phyloP scores from a whole-genome alignment of 2,888 invertebrate species.

The Schrankia costaestrigalis region DNA sequence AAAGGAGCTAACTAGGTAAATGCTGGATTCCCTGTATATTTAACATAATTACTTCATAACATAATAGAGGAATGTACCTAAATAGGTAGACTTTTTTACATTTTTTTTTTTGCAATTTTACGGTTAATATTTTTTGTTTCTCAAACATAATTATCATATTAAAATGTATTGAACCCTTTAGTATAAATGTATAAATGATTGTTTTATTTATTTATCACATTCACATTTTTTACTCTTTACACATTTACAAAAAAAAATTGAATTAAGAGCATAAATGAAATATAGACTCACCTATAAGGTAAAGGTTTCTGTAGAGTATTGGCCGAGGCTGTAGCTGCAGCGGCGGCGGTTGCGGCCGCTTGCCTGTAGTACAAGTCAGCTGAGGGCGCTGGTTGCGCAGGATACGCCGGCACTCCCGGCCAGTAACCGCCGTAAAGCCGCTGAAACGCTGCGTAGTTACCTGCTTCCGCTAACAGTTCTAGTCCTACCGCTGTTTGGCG shows the following conservation, averaged over 20 bases:
- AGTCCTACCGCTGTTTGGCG: conserved; percentile 98
- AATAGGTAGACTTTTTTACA: no score
- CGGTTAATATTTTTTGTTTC: no score
- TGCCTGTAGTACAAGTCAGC: conserved; percentile 92
- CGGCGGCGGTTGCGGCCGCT: conserved; percentile 87
- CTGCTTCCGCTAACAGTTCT: conserved; percentile 97
- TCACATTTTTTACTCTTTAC: no score
- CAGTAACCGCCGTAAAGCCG: conserved; percentile 91
- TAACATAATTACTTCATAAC: no score
- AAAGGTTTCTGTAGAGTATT: conserved; percentile 92
- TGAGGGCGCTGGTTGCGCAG: conserved; percentile 84
- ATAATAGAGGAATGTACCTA: no score
- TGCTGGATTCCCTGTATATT: no score
- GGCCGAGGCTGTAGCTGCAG: conserved; percentile 80
- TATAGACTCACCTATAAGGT: conserved; percentile 83
- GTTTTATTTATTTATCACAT: no score
- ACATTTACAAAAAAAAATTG: no score
- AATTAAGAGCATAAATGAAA: background rate
- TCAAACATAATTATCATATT: no score
- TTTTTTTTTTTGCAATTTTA: no score
- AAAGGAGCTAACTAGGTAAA: no score
- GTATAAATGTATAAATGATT: no score
- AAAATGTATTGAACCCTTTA: background rate
- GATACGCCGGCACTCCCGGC: conserved; percentile 85
- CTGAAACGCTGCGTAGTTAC: conserved; percentile 99